phyloP scores from a whole-genome alignment of 2,797 vertebrate genomes.

The Triplophysa bombifrons region DNA sequence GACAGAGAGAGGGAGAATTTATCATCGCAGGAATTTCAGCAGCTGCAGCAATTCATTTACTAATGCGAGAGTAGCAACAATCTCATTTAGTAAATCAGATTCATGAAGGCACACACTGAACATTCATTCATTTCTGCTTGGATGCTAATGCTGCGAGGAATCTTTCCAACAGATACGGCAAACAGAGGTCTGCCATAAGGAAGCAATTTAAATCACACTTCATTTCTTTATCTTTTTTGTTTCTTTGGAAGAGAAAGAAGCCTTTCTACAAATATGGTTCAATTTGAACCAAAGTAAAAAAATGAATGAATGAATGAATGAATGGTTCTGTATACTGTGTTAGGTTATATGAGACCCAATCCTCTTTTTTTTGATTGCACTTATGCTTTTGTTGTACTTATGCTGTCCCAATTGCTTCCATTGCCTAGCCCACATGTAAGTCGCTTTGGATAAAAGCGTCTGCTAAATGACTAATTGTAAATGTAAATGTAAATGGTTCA shows the following conservation, averaged over 20 bases:
- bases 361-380: too few relatives aligned
- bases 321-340: too few relatives aligned
- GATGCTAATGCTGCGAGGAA: conserved; percentile 39
- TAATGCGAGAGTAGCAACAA: conserved; percentile 65
- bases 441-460: too few relatives aligned
- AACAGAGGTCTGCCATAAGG: neutral
- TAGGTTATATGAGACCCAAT: too few relatives aligned
- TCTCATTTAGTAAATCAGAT: conserved; percentile 66
- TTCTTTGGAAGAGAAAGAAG: neutral
- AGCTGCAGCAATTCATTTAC: conserved; percentile 67
- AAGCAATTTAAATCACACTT: neutral
- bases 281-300: too few relatives aligned
- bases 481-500: too few relatives aligned
- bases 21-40: conserved; percentile 55
- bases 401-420: too few relatives aligned
- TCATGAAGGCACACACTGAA: conserved; percentile 64
- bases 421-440: too few relatives aligned
- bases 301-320: too few relatives aligned
- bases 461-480: too few relatives aligned
- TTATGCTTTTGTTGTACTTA: too few relatives aligned
- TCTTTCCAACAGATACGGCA: neutral
- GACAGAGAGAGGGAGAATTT: conserved; percentile 34
- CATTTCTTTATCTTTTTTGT: neutral
- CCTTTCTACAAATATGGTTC: neutral
- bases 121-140: conserved; percentile 60